Percentiles rank a stretch among this genome's conserved stretches.
Conservation (phyloP, 2,797 vertebrate genomes). For the Neostethus bicornis region DNA sequence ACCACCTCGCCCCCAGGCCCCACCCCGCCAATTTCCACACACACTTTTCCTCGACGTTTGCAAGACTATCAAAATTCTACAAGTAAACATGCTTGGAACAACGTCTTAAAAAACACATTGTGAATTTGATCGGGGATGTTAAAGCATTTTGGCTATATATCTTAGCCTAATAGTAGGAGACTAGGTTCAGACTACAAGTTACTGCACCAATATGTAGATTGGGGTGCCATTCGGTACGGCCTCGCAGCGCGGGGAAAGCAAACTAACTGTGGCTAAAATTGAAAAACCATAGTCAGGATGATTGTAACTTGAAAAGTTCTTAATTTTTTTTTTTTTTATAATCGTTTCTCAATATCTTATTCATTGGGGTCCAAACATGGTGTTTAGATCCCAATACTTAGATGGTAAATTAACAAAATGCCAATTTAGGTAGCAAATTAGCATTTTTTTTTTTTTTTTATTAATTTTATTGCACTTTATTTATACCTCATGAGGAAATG, state of each 20-base stretch:
- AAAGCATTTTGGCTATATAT: constrained; percentile 27
- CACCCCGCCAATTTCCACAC: constrained; percentile 11
- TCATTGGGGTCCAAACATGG: too few relatives aligned
- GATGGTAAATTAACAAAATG: background rate
- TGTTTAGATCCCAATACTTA: too few relatives aligned
- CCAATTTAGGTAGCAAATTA: too few relatives aligned
- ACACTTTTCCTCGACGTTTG: constrained; percentile 23
- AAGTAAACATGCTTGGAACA: constrained; percentile 1
- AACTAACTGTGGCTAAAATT: constrained; percentile 19
- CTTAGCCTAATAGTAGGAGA: constrained; percentile 34
- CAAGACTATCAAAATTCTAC: constrained; percentile 14
- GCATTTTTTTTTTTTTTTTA: background rate
- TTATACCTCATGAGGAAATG: too few relatives aligned
- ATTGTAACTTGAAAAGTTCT: constrained; percentile 11
- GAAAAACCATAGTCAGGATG: constrained; percentile 18
- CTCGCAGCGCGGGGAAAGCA: constrained; percentile 15
- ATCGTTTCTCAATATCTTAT: too few relatives aligned
- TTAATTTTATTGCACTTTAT: background rate
- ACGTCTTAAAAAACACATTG: background rate
- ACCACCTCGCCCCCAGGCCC: too few relatives aligned
- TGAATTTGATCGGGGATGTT: constrained; percentile 11
- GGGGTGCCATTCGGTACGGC: constrained; percentile 31
- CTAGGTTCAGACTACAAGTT: constrained; percentile 41
- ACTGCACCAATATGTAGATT: constrained; percentile 47
- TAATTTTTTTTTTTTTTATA: too few relatives aligned